Conservation (phyloP, 2,113 vertebrate genomes). For the Scomber scombrus region DNA sequence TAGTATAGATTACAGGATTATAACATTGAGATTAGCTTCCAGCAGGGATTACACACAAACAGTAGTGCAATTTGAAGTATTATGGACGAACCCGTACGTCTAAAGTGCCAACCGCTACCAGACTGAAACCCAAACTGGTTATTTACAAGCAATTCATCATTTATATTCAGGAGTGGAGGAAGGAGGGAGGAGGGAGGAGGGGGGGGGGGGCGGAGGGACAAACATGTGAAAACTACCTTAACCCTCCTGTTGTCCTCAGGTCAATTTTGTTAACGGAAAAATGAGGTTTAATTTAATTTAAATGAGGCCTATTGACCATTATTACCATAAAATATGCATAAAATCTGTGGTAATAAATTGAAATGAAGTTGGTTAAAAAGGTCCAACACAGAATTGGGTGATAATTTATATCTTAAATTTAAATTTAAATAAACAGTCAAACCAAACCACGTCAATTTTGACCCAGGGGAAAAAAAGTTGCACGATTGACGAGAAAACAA, state of each 20-base stretch:
- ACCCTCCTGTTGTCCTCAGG: neutral
- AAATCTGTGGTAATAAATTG: too few relatives aligned
- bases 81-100: constrained; percentile 5
- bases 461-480: too few relatives aligned
- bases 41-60: neutral
- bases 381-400: too few relatives aligned
- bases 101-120: constrained; percentile 1
- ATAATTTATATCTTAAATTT: too few relatives aligned
- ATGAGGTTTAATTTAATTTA: too few relatives aligned
- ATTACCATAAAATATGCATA: too few relatives aligned
- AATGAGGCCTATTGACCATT: too few relatives aligned
- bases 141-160: neutral
- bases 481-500: too few relatives aligned
- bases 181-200: neutral
- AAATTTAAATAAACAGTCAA: too few relatives aligned
- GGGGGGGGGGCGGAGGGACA: neutral
- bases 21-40: neutral
- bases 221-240: neutral
- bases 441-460: too few relatives aligned
- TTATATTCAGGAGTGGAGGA: neutral
- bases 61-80: constrained; percentile 43
- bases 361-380: too few relatives aligned
- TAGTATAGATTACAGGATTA: neutral
- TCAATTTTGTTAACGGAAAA: too few relatives aligned
- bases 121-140: neutral